phyloP scores from a whole-genome alignment of 2,113 vertebrate species.

The Anhinga anhinga region DNA sequence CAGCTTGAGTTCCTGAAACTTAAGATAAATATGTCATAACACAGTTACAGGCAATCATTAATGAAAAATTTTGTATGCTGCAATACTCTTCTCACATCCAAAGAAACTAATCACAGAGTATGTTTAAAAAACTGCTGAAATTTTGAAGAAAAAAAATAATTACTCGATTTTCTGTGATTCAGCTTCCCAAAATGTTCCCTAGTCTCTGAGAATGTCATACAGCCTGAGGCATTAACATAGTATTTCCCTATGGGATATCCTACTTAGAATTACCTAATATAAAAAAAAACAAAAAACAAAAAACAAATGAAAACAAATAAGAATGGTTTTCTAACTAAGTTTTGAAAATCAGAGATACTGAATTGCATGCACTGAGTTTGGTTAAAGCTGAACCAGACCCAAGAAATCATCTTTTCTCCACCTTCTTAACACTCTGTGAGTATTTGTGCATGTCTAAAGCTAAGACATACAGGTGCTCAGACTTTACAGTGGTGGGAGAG shows the following conservation, averaged over 20 bases:
- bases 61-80: background rate
- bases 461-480: background rate
- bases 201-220: background rate
- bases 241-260: background rate
- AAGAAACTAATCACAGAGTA: background rate
- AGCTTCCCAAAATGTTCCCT: background rate
- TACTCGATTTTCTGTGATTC: background rate
- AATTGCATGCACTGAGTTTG: background rate
- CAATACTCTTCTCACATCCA: background rate
- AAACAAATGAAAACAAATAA: accelerated
- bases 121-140: background rate
- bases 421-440: background rate
- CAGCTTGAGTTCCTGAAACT: background rate
- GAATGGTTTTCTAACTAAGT: background rate
- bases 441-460: background rate
- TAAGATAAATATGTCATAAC: background rate
- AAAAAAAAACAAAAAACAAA: too few relatives aligned
- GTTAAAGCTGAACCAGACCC: background rate
- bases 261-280: background rate
- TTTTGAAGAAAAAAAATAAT: background rate
- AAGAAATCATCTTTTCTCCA: background rate
- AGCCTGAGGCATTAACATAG: background rate
- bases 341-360: background rate
- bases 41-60: background rate
- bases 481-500: background rate